Conservation (phyloP, 92 coral and sea anemone species). For the Phenganax stokvisi region DNA sequence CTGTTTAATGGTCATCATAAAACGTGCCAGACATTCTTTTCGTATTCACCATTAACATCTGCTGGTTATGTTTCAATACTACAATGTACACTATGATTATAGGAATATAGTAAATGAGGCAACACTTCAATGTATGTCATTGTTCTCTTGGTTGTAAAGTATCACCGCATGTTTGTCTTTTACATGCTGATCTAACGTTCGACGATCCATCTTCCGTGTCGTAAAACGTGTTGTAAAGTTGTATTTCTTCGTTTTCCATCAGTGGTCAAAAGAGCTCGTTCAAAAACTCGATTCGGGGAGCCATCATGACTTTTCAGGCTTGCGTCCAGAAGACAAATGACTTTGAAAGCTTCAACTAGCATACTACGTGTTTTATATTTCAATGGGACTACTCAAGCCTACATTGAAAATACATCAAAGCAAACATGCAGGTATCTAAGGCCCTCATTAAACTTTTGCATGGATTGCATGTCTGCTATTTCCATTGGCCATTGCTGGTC, state of each 20-base stretch:
- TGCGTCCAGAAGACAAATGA: constrained; percentile 28
- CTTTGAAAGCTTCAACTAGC: constrained; percentile 35
- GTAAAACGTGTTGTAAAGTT: not conserved
- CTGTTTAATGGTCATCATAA: too few species aligned
- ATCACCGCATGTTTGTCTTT: too few species aligned
- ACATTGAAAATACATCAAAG: not conserved
- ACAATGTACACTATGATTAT: constrained; percentile 33
- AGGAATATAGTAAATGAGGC: not conserved
- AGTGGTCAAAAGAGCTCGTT: not conserved
- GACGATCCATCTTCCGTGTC: too few species aligned
- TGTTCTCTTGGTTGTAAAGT: too few species aligned
- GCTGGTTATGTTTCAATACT: constrained; percentile 20
- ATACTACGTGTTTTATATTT: constrained; percentile 25
- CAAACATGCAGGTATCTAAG: not conserved
- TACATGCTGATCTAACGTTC: too few species aligned
- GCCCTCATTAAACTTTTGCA: too few species aligned
- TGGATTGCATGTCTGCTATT: too few species aligned
- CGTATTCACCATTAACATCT: not conserved
- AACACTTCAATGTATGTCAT: too few species aligned
- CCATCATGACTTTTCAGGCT: not conserved
- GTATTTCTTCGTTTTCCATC: constrained; percentile 11
- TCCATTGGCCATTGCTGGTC: not conserved
- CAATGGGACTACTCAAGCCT: constrained; percentile 26
- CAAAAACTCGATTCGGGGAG: too few species aligned
- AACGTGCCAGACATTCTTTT: constrained; percentile 10